Conservation (phyloP, 1,140 invertebrate species). For the Campoletis sonorensis region DNA sequence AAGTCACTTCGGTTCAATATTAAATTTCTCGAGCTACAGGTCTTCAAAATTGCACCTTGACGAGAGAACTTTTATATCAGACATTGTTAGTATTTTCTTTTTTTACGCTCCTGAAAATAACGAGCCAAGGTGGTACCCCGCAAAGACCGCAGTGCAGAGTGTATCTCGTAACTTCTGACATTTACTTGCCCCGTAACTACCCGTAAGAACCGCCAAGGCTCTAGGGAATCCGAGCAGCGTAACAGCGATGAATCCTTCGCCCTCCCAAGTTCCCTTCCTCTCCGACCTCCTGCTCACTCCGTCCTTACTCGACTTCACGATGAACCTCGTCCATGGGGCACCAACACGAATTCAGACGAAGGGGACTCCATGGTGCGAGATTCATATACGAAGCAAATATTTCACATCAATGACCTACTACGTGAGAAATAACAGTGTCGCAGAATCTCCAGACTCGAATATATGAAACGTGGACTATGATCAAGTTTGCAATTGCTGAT, state of each 20-base stretch:
- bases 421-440: not conserved
- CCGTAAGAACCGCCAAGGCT: constrained; percentile 33
- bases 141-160: constrained; percentile 20
- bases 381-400: not conserved
- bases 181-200: constrained; percentile 45
- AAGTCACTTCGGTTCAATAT: not conserved
- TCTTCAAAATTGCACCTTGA: not conserved
- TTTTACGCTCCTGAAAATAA: constrained; percentile 1
- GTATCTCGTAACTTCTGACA: constrained; percentile 33
- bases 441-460: not conserved
- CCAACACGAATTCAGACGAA: not conserved
- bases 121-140: constrained; percentile 5
- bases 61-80: not conserved
- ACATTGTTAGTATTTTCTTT: not conserved
- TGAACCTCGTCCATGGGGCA: constrained; percentile 36
- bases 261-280: not conserved
- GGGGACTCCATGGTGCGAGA: not conserved
- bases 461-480: constrained; percentile 18
- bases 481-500: constrained; percentile 11
- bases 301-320: constrained; percentile 33
- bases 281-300: no score
- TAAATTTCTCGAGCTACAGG: constrained; percentile 6
- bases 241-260: constrained; percentile 35
- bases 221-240: not conserved
- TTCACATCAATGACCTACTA: not conserved